Evolutionary conservation across 2,888 invertebrate genomes (phyloP), one percentile per base, ranked within the genome.

Genomic region (Parnassius smintheus): DNA sequence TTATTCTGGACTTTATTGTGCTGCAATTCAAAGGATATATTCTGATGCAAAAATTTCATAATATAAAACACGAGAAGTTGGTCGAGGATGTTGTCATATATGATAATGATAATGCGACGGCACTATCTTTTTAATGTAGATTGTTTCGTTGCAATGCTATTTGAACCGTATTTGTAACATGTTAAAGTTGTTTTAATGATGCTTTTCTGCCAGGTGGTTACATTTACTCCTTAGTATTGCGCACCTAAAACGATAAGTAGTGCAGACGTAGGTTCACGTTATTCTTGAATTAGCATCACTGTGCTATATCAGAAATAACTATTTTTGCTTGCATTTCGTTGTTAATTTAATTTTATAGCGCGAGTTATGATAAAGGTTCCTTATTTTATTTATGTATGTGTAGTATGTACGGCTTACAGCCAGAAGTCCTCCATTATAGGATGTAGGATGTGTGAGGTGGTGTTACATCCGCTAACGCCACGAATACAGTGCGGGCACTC

Each of bases 291-390:
- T 35, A 56, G 50, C 41, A 45, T 48, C 44, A 45, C 56, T 35
- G 13, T 35, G 50, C 49, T 45, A 51, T 56, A 51, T 56, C 56
- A 61, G 61, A 50, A 56, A 61, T 56, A 61, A 56, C 61, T 56
- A 51, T 61, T 61, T 61, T 56, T 61, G 25, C 11, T 56, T 56
- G 9, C 48, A 35, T n/a, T n/a, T n/a, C n/a, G n/a, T n/a, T n/a
- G 44, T 55, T 35, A 61, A 61, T 61, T 61, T 61, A 61, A 61
- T 61, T 56, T 61, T 61, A 61, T 61, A 56, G 56, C 44, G 25
- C 49, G n/a, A 13, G 54, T 42, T 55, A 42, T 50, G 56, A 60
- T 60, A 60, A 59, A 61, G 49, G 45, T 50, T 50, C 45, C 54
- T 35, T 48, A 25, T 48, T 51, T 55, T 13, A 45, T 53, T 59